Evolutionary conservation across 2,888 invertebrate species (phyloP).

Genomic region (Bimastos eiseni): DNA sequence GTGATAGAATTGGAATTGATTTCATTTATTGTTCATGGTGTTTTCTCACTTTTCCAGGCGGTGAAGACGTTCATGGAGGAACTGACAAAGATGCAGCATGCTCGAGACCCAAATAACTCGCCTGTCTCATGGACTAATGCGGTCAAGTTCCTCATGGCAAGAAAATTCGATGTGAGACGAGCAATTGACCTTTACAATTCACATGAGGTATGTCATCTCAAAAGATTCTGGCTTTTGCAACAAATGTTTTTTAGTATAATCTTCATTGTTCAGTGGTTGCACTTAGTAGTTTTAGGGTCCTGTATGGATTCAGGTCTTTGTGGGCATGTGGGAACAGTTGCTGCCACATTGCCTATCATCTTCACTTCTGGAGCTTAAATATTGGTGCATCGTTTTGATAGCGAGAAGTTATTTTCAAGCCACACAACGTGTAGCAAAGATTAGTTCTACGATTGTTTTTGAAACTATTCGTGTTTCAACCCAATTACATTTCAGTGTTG

Average conservation of each 20-base stretch:
- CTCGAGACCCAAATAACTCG: not conserved
- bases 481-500: not conserved
- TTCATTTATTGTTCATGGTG: not conserved
- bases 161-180: slow-evolving; percentile 89
- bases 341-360: not conserved
- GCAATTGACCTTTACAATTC: slow-evolving; percentile 89
- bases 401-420: too few relatives aligned
- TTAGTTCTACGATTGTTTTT: not conserved
- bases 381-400: not conserved
- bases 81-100: not conserved
- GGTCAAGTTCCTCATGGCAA: slow-evolving; percentile 74
- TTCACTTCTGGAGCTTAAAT: not conserved
- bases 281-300: not conserved
- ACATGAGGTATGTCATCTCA: slow-evolving; percentile 72
- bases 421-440: not conserved
- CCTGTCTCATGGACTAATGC: slow-evolving; percentile 68
- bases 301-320: not conserved
- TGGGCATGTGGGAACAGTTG: not conserved
- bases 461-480: not conserved
- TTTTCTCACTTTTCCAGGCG: not conserved
- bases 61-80: slow-evolving; percentile 25
- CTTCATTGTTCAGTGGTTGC: not conserved
- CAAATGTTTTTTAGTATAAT: not conserved
- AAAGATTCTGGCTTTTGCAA: not conserved
- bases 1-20: not conserved